Base-by-base conservation (phyloP, 2,113 vertebrate species). In the Cichladusa arquata region DNA sequence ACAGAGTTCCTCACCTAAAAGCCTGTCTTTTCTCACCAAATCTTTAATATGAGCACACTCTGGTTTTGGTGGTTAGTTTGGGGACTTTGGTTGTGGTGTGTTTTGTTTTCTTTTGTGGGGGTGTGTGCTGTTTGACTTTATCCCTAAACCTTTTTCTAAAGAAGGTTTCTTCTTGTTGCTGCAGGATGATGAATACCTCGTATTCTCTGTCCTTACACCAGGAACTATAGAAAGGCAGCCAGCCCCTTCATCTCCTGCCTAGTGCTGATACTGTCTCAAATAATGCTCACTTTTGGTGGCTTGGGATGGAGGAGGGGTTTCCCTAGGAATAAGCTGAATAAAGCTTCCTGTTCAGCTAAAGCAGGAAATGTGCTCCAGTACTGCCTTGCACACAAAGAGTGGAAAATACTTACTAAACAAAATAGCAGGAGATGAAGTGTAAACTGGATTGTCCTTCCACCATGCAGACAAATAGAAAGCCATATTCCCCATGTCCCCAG, bases 391-490 rank as follows among this genome's bases (percentile, higher is more conserved):
- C 89, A 93, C 87, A 93, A 74, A 95, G 81, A 81, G 53, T 95
- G 90, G 85, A 95, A 97, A 96, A 93, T 88, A 96, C 94, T 93
- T 96, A 57, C 92, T 90, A 96, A 97, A 96, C 79, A 88, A 95
- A 96, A 96, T 67, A 97, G 92, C 93, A 94, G 87, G 96, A 96
- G 74, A 93, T 74, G 73, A 97, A 96, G 66, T 81, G 61, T 81
- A 96, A 95, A 96, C 91, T 90, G 91, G 94, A 91, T 85, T 84
- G 93, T 72, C 83, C 62, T 91, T 81, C 70, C 89, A 94, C 81
- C 88, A 78, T 61, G 48, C 67, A 93, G 88, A 90, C 72, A 92
- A 96, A 84, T 10, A 60, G 72, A 93, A 90, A 89, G 48, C 45
- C 69, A 78, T 44, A 31, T 31, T 65, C 45, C 57, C 44, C 82